A percentile compares a stretch with the other conserved stretches of the same genome.
phyloP scores from a whole-genome alignment of 2,113 vertebrate species.

The Mormyrus iriodes region DNA sequence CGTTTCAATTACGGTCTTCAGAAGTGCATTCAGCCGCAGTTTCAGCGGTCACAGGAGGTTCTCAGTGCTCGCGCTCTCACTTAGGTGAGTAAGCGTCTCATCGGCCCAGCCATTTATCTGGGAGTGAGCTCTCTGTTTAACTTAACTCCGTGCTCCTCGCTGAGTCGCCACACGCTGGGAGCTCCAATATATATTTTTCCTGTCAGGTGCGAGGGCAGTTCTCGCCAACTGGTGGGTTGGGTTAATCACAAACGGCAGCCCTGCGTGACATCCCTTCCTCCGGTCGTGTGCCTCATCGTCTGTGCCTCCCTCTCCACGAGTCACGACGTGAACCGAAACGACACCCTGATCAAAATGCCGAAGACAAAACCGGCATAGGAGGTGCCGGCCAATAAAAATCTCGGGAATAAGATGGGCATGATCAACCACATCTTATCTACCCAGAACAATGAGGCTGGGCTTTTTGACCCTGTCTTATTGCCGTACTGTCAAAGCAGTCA shows the following conservation, averaged over 20 bases:
- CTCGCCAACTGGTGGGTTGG: neutral
- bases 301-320: neutral
- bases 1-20: neutral
- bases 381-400: neutral
- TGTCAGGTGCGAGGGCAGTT: neutral
- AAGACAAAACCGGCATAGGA: neutral
- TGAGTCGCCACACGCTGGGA: neutral
- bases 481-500: neutral
- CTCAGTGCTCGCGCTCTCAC: neutral
- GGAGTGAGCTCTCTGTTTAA: neutral
- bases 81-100: neutral
- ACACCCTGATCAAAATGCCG: neutral
- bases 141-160: neutral
- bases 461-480: neutral
- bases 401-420: neutral
- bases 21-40: neutral
- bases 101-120: neutral
- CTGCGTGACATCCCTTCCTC: neutral
- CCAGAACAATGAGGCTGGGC: neutral
- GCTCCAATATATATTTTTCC: neutral
- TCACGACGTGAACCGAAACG: neutral
- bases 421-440: slow-evolving; percentile 1
- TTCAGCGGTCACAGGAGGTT: neutral
- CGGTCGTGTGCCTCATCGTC: neutral
- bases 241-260: neutral